These are phyloP conservation scores for Drosophila bocki DNA, from an alignment of 1,140 invertebrate genomes.

Conservation along the genomic window DNA sequence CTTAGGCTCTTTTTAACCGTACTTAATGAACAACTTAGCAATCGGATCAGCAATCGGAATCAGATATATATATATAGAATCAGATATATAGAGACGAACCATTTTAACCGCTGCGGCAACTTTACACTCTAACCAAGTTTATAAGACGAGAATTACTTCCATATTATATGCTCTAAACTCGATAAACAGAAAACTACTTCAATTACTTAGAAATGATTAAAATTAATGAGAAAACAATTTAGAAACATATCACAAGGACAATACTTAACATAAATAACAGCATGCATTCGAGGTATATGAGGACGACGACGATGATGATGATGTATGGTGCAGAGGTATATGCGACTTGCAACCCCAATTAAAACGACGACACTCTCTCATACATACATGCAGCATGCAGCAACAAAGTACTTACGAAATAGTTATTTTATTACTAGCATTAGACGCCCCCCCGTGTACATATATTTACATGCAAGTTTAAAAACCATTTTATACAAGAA, in stretches of 20 bases:
- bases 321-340: constrained; percentile 32
- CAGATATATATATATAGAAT: constrained; percentile 40
- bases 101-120: constrained; percentile 68
- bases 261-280: constrained; percentile 78
- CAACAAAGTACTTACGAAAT: constrained; percentile 71
- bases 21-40: constrained; percentile 54
- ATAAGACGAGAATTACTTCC: constrained; percentile 79
- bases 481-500: constrained; percentile 76
- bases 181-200: constrained; percentile 82
- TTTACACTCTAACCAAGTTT: constrained; percentile 80
- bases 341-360: constrained; percentile 40
- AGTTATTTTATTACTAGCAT: constrained; percentile 80
- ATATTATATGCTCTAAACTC: constrained; percentile 78
- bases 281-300: constrained; percentile 71
- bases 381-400: constrained; percentile 38
- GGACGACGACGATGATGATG: constrained; percentile 47
- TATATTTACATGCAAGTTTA: constrained; percentile 62
- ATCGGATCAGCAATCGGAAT: constrained; percentile 29
- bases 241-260: constrained; percentile 85
- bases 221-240: constrained; percentile 83
- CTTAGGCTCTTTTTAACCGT: constrained; percentile 71
- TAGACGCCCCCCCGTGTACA: constrained; percentile 60
- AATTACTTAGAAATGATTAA: constrained; percentile 83
- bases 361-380: constrained; percentile 55
- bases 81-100: constrained; percentile 52